These are phyloP conservation scores for Anas platyrhynchos DNA, from an alignment of 2,113 vertebrate species.

Conservation along the genomic window DNA sequence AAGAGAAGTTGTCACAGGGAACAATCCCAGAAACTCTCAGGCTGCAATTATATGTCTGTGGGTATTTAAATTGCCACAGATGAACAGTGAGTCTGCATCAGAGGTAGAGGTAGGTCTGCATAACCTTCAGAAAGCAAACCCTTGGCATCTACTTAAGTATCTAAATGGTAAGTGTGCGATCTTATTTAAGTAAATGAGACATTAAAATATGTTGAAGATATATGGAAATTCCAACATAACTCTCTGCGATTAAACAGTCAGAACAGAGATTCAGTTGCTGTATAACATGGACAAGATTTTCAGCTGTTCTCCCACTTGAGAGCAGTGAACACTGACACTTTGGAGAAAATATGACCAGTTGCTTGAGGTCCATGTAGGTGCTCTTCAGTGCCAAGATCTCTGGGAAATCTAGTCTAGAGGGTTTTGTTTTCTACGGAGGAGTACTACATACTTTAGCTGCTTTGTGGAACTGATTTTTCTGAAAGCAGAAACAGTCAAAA, in stretches of 20 bases:
- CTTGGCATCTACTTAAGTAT: background rate
- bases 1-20: background rate
- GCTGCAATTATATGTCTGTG: background rate
- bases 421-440: background rate
- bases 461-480: background rate
- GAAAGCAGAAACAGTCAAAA: background rate
- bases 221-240: background rate
- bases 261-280: background rate
- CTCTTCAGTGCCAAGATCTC: background rate
- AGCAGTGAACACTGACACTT: background rate
- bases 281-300: background rate
- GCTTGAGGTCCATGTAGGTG: background rate
- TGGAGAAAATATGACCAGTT: background rate
- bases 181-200: background rate
- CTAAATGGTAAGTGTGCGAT: background rate
- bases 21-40: background rate
- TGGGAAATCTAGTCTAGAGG: background rate
- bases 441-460: background rate
- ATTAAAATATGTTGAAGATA: background rate
- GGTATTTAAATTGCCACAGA: background rate
- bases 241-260: background rate
- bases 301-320: background rate
- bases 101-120: background rate
- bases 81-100: background rate
- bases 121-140: background rate